These are phyloP conservation scores for Hedychridium roseum DNA, from an alignment of 2,888 invertebrate genomes.

Conservation along the genomic window DNA sequence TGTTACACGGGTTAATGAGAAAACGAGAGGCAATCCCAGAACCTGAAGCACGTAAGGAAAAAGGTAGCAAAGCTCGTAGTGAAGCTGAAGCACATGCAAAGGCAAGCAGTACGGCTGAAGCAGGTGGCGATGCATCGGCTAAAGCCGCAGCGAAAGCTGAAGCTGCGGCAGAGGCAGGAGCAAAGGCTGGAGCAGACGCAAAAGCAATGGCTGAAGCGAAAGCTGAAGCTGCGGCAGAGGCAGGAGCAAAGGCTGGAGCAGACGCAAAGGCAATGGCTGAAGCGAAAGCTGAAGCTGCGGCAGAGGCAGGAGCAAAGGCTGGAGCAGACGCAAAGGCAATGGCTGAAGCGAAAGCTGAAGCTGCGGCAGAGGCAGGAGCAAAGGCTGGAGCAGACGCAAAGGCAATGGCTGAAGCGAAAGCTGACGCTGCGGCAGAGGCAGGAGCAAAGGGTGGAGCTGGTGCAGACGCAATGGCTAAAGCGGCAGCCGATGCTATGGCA, in stretches of 20 bases:
- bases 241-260: not conserved
- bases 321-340: slow-evolving; percentile 3
- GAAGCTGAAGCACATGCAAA: no score
- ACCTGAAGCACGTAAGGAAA: no score
- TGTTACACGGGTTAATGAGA: no score
- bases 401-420: not conserved
- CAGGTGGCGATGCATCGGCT: not conserved
- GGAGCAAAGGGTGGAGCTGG: not conserved
- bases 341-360: slow-evolving; percentile 1
- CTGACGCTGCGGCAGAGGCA: not conserved
- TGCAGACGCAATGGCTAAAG: not conserved
- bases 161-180: no score
- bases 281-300: slow-evolving; percentile 1
- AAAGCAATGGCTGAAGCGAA: not conserved
- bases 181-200: not conserved
- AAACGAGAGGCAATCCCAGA: no score
- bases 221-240: not conserved
- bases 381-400: no score
- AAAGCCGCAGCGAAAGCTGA: not conserved
- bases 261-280: not conserved
- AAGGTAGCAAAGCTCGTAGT: no score
- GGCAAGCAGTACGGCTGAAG: not conserved
- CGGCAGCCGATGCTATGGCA: slow-evolving; percentile 13
- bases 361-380: not conserved
- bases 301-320: slow-evolving; percentile 2